Evolutionary conservation across 2,113 vertebrate genomes (phyloP).

Genomic region (Myodes glareolus): DNA sequence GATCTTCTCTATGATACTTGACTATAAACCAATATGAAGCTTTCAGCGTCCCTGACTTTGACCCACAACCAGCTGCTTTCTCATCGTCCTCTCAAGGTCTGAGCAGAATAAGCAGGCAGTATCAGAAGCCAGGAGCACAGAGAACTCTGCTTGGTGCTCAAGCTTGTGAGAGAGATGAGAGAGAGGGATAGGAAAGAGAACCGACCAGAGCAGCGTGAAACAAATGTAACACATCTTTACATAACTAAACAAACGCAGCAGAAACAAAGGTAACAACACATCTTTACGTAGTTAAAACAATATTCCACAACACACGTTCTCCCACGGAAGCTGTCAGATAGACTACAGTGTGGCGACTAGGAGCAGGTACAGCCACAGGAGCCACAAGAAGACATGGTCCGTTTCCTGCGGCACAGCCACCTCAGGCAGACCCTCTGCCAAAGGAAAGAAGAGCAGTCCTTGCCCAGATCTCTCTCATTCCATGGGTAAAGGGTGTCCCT

Average conservation of each 20-base stretch:
- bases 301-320: neutral
- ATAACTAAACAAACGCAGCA: no score
- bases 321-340: neutral
- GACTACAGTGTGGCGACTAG: neutral
- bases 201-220: neutral
- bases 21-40: neutral
- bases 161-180: neutral
- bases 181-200: neutral
- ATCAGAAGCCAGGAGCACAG: neutral
- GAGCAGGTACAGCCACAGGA: neutral
- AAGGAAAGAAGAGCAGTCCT: neutral
- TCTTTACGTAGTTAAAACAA: no score
- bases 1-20: conserved; percentile 34
- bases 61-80: neutral
- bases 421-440: neutral
- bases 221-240: no score
- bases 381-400: neutral
- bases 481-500: neutral
- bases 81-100: conserved; percentile 13
- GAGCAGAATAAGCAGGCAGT: neutral
- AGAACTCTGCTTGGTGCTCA: neutral
- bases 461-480: neutral
- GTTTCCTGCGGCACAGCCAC: neutral
- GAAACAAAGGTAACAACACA: no score
- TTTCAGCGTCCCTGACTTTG: neutral